Evolutionary conservation across 2,888 invertebrate genomes (phyloP).

Genomic region (Maniola hyperantus): DNA sequence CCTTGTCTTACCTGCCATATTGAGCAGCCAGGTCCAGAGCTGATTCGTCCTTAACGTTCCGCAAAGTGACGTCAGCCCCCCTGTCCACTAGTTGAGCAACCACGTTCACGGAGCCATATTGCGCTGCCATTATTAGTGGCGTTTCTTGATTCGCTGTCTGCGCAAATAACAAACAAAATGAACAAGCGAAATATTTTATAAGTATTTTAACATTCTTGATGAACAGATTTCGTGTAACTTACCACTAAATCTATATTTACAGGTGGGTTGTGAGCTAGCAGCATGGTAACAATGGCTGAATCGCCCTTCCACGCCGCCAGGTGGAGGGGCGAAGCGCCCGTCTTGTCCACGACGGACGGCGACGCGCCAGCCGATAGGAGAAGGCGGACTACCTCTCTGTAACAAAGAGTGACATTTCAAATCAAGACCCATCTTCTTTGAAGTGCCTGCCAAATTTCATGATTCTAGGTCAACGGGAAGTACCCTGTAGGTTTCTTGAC

Average conservation of each 20-base stretch:
- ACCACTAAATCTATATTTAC: slow-evolving; percentile 94
- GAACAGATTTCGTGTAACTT: slow-evolving; percentile 48
- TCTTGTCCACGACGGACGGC: slow-evolving; percentile 93
- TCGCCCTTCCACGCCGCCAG: slow-evolving; percentile 97
- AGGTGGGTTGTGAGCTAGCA: slow-evolving; percentile 91
- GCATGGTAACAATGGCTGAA: slow-evolving; percentile 91
- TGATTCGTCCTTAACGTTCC: slow-evolving; percentile 94
- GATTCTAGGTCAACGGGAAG: no score
- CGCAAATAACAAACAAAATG: not conserved
- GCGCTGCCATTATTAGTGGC: slow-evolving; percentile 95
- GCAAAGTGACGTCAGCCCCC: slow-evolving; percentile 93
- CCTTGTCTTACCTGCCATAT: slow-evolving; percentile 85
- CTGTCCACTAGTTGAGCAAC: slow-evolving; percentile 91
- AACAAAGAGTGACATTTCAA: slow-evolving; percentile 34
- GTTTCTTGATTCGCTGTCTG: slow-evolving; percentile 95
- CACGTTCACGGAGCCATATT: slow-evolving; percentile 94
- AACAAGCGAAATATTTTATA: no score
- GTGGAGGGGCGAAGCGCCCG: slow-evolving; percentile 96
- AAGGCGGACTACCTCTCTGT: slow-evolving; percentile 92
- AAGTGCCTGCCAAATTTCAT: no score
- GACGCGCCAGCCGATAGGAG: slow-evolving; percentile 94
- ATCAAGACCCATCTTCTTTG: no score
- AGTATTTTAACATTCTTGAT: no score
- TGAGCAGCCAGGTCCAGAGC: slow-evolving; percentile 97
- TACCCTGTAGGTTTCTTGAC: no score